Evolutionary conservation across 1,140 invertebrate species (phyloP), one percentile per base, ranked within the genome.

Genomic region (Galendromus occidentalis): DNA sequence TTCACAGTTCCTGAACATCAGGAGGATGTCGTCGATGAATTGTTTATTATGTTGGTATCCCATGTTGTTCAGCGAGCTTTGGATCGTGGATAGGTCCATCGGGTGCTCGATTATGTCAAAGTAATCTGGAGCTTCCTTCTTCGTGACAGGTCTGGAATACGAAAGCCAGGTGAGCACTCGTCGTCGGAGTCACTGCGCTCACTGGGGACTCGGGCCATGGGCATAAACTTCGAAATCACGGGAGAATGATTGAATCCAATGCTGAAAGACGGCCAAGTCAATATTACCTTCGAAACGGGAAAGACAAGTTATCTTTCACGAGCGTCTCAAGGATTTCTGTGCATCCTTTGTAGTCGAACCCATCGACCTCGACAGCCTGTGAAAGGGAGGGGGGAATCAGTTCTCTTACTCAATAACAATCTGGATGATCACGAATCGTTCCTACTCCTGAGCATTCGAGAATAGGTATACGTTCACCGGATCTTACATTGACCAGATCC

Each of bases 1-100:
- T 0, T 90, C 84, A 72, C 92, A 96, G 76, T 97, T 97, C 59
- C 84, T 84, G 76, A 97, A 96, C 91, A 98, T 95, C 14, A 91
- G 77, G 67, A 84, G 81, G 71, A 87, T 84, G 75, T 87, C 85
- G 65, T 77, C 77, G 64, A 86, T 76, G 47, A 86, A 74, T 71
- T 83, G 80, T 47, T 80, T 80, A 71, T 85, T 83, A 66, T 70
- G 79, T 65, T 78, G 75, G 74, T 87, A 80, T 78, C 79, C 70
- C 51, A 41, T 59, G 65, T 70, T 79, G 74, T 88, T 88, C 51
- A 95, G 94, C 76, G 94, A 94, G 18, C 82, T 77, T 72, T 94
- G 87, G 72, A 97, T 96, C 30, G 85, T 90, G 42, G 88, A 80
- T 85, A 97, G 90, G 75, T 96, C 92, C 67, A 96, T 94, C 0